These are phyloP conservation scores for Sarcophaga variegata DNA, from an alignment of 2,888 invertebrate genomes.

Conservation along the genomic window DNA sequence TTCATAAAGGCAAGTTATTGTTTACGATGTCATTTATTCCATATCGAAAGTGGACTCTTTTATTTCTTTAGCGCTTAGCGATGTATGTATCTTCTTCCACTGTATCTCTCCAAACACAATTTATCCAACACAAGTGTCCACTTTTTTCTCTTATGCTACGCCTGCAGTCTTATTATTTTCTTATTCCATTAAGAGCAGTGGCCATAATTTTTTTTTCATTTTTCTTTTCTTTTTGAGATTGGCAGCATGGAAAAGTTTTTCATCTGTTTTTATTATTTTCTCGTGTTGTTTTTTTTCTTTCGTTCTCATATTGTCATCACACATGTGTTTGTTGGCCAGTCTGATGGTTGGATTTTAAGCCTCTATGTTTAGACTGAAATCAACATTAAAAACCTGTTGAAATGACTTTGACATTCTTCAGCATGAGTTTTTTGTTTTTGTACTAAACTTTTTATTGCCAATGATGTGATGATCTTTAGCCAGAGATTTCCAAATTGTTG, in stretches of 20 bases:
- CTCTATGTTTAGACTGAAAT: conserved; percentile 47
- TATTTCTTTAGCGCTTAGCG: conserved; percentile 8
- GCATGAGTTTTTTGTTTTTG: conserved; percentile 38
- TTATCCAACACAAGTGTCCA: conserved; percentile 51
- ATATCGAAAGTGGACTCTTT: conserved; percentile 37
- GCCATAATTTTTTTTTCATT: neutral
- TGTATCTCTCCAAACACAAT: conserved; percentile 50
- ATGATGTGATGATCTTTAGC: conserved; percentile 25
- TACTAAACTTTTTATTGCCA: conserved; percentile 16
- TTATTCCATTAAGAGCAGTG: conserved; percentile 47
- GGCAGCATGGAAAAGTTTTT: conserved; percentile 68
- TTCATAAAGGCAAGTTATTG: conserved; percentile 43
- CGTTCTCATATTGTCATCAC: conserved; percentile 40
- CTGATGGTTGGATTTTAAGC: conserved; percentile 31
- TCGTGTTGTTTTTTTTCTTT: neutral
- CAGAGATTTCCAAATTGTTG: conserved; percentile 55
- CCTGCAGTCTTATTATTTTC: conserved; percentile 33
- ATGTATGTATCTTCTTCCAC: conserved; percentile 16
- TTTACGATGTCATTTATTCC: conserved; percentile 40
- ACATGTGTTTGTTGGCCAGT: conserved; percentile 32
- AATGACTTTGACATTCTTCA: conserved; percentile 78
- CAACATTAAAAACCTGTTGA: conserved; percentile 72
- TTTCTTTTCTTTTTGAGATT: conserved; percentile 53
- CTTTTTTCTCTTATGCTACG: conserved; percentile 36
- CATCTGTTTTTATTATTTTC: neutral